A percentile compares a stretch with the other conserved stretches of the same genome.
Evolutionary conservation across 2,888 invertebrate genomes (phyloP).

Genomic region (Biston stratarius): DNA sequence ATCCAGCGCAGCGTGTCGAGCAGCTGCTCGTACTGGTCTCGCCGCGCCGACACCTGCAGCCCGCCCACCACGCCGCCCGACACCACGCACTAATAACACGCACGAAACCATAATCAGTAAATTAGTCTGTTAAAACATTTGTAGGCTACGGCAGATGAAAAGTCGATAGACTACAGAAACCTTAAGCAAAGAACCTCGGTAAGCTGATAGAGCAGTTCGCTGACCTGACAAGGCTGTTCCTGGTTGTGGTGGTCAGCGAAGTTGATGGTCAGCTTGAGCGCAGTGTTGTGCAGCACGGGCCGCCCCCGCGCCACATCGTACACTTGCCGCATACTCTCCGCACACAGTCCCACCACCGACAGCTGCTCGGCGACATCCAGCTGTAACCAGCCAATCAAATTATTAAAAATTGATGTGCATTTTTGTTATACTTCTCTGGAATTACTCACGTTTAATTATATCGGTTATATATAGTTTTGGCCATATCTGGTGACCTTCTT

Average conservation of each 20-base stretch:
- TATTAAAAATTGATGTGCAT: too few relatives aligned
- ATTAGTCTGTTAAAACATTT: too few relatives aligned
- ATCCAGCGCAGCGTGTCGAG: conserved; percentile 88
- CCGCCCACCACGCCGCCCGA: conserved; percentile 93
- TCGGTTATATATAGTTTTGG: too few relatives aligned
- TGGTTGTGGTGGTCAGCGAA: conserved; percentile 62
- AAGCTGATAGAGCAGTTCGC: too few relatives aligned
- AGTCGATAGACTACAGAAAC: too few relatives aligned
- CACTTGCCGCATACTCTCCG: conserved; percentile 87
- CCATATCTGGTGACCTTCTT: too few relatives aligned
- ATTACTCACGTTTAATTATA: too few relatives aligned
- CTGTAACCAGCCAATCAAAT: conserved; percentile 48
- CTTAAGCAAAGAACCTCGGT: too few relatives aligned
- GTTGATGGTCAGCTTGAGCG: conserved; percentile 90
- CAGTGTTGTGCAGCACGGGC: conserved; percentile 96
- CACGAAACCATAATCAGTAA: too few relatives aligned
- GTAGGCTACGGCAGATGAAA: too few relatives aligned
- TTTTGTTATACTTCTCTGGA: too few relatives aligned
- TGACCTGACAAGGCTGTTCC: conserved; percentile 40
- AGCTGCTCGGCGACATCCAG: conserved; percentile 73
- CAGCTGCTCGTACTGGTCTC: conserved; percentile 96
- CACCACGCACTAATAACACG: conserved; percentile 80
- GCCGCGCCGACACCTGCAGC: conserved; percentile 93
- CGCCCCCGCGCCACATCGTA: conserved; percentile 92
- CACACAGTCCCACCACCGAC: conserved; percentile 59